Evolutionary conservation across 2,113 vertebrate genomes (phyloP), one percentile per base, ranked within the genome.

Genomic region (Xiphophorus maculatus): DNA sequence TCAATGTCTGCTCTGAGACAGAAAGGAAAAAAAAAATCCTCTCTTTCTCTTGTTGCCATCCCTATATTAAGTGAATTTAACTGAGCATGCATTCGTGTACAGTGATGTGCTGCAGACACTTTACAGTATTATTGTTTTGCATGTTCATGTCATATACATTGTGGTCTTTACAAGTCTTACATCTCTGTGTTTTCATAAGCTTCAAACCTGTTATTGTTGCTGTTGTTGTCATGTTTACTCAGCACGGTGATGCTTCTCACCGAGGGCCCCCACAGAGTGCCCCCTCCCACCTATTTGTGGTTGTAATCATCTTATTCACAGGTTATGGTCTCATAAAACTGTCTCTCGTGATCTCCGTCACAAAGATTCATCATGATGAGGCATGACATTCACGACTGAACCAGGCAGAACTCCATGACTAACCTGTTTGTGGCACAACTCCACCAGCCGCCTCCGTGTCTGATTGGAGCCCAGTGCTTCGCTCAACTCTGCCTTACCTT

Each of bases 1-100:
- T 94, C 91, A 94, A 81, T 88, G 68, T 92, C 86, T 91, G 87
- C 87, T 91, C 84, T 76, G 83, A 81, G 85, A 84, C 76, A 75
- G 80, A 82, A 61, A 63, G 78, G 74, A 51, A 3, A 40, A 29
- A 84, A 69, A 87, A 78, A 75, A 12, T 35, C 71, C 42, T 76
- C 44, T 62, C 29, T 42, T 64, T 65, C 71, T 65, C 68, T 81
- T 84, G 83, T 81, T 88, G 69, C 88, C 79, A 75, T 89, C 65
- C 71, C 69, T 60, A 17, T 74, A 84, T 89, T 74, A 71, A 79
- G 76, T 69, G 74, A 64, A 29, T 51, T 40, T 62, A 37, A 77
- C 63, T 66, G 27, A 51, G 30, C 72, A 22, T 69, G 30, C 61
- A 44, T 66, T 37, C 27, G 7, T 40, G 28, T 69, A 48, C 30